Percentiles rank a stretch among this genome's conserved stretches.
Conservation (phyloP, 2,113 vertebrate species). For the Zosterops pallidus region DNA sequence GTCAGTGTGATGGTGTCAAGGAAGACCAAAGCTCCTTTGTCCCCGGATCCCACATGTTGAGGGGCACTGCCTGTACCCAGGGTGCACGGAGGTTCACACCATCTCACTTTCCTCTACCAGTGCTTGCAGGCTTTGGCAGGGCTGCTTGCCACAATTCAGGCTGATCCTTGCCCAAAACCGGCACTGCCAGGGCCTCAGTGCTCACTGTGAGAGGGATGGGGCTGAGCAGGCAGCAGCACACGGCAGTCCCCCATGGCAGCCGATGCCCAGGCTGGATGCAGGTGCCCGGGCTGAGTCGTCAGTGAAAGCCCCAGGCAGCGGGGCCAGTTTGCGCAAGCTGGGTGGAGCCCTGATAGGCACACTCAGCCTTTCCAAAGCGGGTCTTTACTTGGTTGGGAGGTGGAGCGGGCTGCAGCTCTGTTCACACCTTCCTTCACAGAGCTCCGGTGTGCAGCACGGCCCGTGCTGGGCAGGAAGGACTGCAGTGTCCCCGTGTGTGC, state of each 20-base stretch:
- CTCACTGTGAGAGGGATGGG: neutral
- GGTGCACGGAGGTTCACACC: neutral
- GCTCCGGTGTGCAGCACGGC: neutral
- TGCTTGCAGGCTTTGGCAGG: neutral
- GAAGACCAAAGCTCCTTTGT: fast-evolving
- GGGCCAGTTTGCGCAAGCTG: neutral
- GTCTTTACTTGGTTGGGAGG: neutral
- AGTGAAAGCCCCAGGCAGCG: fast-evolving
- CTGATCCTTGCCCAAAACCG: fast-evolving
- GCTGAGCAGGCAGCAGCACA: neutral
- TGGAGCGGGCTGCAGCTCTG: neutral
- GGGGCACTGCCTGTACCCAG: neutral
- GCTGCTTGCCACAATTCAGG: neutral
- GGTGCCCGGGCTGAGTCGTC: neutral
- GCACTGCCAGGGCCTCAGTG: neutral
- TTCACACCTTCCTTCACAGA: neutral
- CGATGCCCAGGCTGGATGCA: neutral
- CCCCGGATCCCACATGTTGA: neutral
- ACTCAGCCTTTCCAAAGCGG: neutral
- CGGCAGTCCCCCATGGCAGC: fast-evolving
- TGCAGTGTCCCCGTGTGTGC: fast-evolving
- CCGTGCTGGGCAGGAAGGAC: fast-evolving
- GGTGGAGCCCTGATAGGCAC: neutral
- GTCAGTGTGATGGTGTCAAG: neutral
- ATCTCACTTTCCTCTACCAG: neutral